These are phyloP conservation scores for Halisarca cf. caerulea DNA, from an alignment of 37 sponge, comb jelly and placozoan species.

Conservation along the genomic window DNA sequence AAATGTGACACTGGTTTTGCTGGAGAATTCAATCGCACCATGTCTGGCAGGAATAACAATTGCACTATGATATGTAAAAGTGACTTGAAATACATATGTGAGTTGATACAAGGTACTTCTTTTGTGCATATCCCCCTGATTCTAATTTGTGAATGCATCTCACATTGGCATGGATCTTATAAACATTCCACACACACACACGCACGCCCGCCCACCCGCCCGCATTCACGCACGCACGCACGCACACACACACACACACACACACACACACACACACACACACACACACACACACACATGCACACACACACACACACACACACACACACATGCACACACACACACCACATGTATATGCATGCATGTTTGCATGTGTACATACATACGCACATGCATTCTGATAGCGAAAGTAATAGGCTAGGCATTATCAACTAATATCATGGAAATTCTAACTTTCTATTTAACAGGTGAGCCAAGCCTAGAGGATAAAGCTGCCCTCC, in stretches of 20 bases:
- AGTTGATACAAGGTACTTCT: neutral
- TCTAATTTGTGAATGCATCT: too few species aligned
- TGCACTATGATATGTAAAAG: neutral
- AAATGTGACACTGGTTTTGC: conserved; percentile 4
- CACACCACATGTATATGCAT: neutral
- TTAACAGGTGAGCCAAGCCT: conserved; percentile 9
- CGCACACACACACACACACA: neutral
- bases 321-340: conserved; percentile 17
- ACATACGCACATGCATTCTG: too few species aligned
- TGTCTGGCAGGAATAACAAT: neutral
- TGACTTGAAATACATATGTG: neutral
- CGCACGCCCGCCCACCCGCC: too few species aligned
- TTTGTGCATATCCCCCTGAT: too few species aligned
- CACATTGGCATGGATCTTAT: too few species aligned
- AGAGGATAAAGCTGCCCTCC: neutral
- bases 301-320: conserved; percentile 21
- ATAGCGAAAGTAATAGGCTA: too few species aligned
- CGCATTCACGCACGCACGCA: conserved; percentile 1
- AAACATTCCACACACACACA: too few species aligned
- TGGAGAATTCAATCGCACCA: conserved; percentile 1
- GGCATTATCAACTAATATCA: neutral
- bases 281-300: conserved; percentile 17
- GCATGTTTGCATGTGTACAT: neutral
- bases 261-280: conserved; percentile 16
- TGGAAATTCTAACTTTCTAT: neutral